Evolutionary conservation across 1,140 invertebrate species (phyloP), one percentile per base, ranked within the genome.

Genomic region (Lepidurus packardi): DNA sequence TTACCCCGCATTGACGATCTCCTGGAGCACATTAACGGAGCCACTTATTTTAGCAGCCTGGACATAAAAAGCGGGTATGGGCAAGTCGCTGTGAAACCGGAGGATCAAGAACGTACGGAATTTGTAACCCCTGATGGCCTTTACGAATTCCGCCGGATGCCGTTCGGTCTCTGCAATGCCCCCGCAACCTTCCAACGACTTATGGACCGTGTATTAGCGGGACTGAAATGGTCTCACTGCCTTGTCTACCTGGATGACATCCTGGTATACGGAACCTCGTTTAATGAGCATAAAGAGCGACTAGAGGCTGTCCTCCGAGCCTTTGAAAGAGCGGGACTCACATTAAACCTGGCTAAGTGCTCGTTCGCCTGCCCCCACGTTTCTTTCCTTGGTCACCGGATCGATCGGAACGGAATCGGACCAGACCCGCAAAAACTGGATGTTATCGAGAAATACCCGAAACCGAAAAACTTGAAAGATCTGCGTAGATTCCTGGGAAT

Each of bases 131-230:
- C 25, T 25, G 25, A 25, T 25, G 25, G 25, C 0, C 80, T 84
- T 5, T 87, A 80, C 77, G 78, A 84, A 9, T 86, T 82, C 75
- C 79, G 78, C 1, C 77, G 81, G 3, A 84, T 85, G 82, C 83
- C 85, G 1, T 85, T 85, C 78, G 85, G 85, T 1, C 76, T 87
- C 3, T 80, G 80, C 7, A 85, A 86, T 79, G 80, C 81, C 8
- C 82, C 84, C 0, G 82, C 84, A 3, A 85, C 84, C 0, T 84
- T 86, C 74, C 83, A 86, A 65, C 81, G 84, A 5, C 80, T 86
- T 0, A 25, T 25, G 25, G 25, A 25, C 25, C 25, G 25, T 25
- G 25, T 25, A 25, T 25, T 25, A 25, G 25, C 79, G 83, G 34
- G 34, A 6, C 74, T 75, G 41, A 75, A 75, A 25, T 75, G 34